Base-by-base conservation (phyloP, 2,113 vertebrate species). In the Ranitomeya imitator region DNA sequence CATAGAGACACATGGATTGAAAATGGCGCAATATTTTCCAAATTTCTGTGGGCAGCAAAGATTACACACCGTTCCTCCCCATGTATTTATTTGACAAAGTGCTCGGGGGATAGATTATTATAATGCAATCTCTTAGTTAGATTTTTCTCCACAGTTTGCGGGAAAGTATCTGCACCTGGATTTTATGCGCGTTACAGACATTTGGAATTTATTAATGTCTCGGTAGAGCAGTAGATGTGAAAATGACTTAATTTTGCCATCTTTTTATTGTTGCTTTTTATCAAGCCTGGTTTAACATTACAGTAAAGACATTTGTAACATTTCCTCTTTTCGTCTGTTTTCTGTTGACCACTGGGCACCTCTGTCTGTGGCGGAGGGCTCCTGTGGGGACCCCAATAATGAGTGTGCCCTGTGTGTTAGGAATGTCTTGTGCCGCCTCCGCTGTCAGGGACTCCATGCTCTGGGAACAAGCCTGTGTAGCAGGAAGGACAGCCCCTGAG, bases 401-500 rank as follows among this genome's bases (percentile, higher is more conserved):
- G 83, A 69, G 65, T 69, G 83, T 37, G 69, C n/a, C 23, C 93
- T 93, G 92, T 90, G 92, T 88, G 79, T 88, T 88, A 77, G 86
- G 80, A 78, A 84, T 83, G 37, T 45, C 21, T 83, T 63, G 59
- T 87, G 79, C 63, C 92, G 92, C 95, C 95, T 93, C 94, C 93
- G 90, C 92, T 90, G 93, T 92, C 90, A 92, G 93, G 90, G 93
- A 94, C 94, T 93, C 94, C 88, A 92, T 94, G 95, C 93, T 95
- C 93, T 93, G 94, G 93, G 93, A 93, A 94, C 93, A 92, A 93
- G 93, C 91, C 92, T 91, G 93, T 88, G 93, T 94, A 94, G 94
- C 93, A 92, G 91, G 93, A 91, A 93, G 94, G 94, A 94, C 93
- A 90, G 93, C 95, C 94, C 95, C 93, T 93, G 90, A 94, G 93